Conservation (phyloP, 2,888 invertebrate genomes). For the Gastrophysa polygoni region DNA sequence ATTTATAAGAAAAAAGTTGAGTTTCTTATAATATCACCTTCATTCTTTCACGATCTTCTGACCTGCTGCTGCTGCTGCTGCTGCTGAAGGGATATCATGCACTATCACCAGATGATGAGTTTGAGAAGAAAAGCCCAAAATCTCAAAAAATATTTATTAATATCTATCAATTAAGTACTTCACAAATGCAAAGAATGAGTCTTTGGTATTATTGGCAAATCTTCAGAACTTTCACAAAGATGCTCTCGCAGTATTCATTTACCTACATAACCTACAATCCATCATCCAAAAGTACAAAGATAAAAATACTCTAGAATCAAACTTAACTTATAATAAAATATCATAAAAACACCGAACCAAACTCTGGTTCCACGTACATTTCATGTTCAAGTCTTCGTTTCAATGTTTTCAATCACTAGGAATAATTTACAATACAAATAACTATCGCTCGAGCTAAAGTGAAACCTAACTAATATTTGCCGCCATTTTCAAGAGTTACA, state of each 20-base stretch:
- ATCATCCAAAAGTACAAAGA: constrained; percentile 20
- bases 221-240: constrained; percentile 29
- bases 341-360: no score
- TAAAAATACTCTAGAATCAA: not conserved
- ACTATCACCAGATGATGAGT: no score
- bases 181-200: constrained; percentile 30
- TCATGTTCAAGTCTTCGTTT: not conserved
- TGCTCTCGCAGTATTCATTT: not conserved
- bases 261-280: constrained; percentile 18
- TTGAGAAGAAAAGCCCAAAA: no score
- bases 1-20: no score
- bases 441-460: not conserved
- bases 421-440: constrained; percentile 3
- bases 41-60: no score
- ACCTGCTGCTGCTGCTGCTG: no score
- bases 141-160: no score
- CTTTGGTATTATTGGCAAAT: constrained; percentile 53
- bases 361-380: no score
- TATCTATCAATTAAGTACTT: constrained; percentile 1
- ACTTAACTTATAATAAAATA: not conserved
- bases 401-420: not conserved
- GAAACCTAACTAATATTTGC: constrained; percentile 18
- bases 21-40: no score
- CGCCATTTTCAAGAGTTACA: constrained; percentile 34
- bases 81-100: no score